Conservation (phyloP, 2,797 vertebrate species). For the Artibeus lituratus region DNA sequence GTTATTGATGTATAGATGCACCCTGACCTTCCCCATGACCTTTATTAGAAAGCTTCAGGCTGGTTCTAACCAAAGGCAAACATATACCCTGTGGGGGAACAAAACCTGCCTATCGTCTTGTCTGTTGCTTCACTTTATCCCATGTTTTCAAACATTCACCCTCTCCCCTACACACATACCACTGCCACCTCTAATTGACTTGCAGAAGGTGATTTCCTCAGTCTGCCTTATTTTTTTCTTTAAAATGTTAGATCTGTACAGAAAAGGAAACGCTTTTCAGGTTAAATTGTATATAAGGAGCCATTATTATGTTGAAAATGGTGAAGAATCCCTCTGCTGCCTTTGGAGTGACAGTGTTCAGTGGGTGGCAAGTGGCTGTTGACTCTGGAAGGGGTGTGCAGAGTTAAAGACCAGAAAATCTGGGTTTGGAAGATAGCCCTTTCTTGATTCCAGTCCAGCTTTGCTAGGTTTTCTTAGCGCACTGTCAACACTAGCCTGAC, state of each 20-base stretch:
- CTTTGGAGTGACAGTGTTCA: background rate
- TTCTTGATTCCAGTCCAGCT: slow-evolving; percentile 24
- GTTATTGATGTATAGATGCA: background rate
- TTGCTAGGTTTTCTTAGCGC: slow-evolving; percentile 12
- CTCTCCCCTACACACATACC: background rate
- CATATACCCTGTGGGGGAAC: background rate
- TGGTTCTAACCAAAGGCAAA: background rate
- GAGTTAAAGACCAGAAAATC: slow-evolving; percentile 2
- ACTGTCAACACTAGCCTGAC: slow-evolving; percentile 14
- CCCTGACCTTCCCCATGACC: background rate
- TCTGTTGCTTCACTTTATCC: background rate
- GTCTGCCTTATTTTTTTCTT: background rate
- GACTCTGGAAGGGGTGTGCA: slow-evolving; percentile 11
- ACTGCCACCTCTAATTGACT: background rate
- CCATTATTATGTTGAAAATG: background rate
- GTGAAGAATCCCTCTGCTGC: background rate
- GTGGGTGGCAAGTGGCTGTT: slow-evolving; percentile 9
- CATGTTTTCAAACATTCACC: background rate
- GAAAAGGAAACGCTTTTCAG: background rate
- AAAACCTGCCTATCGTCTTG: background rate
- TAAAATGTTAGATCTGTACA: background rate
- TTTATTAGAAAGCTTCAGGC: background rate
- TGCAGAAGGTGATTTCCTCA: background rate
- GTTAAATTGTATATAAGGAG: background rate
- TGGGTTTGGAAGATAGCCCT: background rate